Base-by-base conservation (phyloP, 2,113 vertebrate species). In the Rhinichthys klamathensis region DNA sequence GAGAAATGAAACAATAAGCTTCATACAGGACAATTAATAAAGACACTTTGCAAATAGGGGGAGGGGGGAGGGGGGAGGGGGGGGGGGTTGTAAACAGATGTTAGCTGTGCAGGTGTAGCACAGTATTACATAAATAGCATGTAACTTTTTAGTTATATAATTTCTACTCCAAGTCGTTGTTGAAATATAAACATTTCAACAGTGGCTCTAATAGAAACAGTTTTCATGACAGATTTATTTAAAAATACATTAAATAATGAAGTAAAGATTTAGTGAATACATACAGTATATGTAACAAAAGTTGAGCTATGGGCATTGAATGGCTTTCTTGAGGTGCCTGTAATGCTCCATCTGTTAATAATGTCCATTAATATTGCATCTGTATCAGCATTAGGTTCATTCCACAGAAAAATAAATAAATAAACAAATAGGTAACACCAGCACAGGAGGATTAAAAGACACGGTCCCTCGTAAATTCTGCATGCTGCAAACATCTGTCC, bases 371-470 rank as follows among this genome's bases (percentile, higher is more conserved):
- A 56, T 56, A 56, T 21, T 56, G 51, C 18, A 56, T 56, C 18
- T 56, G 6, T 21, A 44, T 41, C 21, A 72, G 35, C 38, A n/a
- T 41, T n/a, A 6, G 11, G 38, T 44, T 73, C 2, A 44, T n/a
- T 73, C 21, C 21, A 85, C 51, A 56, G 6, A 75, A 74, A 60
- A 56, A 49, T 18, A 82, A 41, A 27, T 46, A 61, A 83, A 69
- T 58, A 80, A 30, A 27, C 80, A 56, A 21, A 56, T 56, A 21
- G 18, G 51, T 7, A 56, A 7, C 32, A 38, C 32, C 32, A 38
- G 32, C 18, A 41, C 35, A 70, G 2, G 18, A 70, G 4, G 35
- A 70, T 41, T 10, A 41, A 70, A 35, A 41, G 2, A 38, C 35
- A 70, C 9, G 2, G 67, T 38, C 35, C 35, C 35, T 41, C 21